These are phyloP conservation scores for Tetrapedia diversipes DNA, from an alignment of 2,888 invertebrate species.

Conservation along the genomic window DNA sequence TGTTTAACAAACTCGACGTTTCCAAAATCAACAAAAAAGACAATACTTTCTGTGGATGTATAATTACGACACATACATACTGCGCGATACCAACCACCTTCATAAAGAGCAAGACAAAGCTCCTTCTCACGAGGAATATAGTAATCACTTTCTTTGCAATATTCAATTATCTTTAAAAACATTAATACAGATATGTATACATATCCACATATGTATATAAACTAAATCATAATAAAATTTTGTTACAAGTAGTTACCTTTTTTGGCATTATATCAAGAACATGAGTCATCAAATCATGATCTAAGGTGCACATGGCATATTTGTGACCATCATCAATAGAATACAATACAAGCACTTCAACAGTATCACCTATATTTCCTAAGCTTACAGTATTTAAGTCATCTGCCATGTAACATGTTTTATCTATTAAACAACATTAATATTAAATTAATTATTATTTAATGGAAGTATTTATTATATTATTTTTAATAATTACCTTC, in stretches of 20 bases:
- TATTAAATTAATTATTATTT: background rate
- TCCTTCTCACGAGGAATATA: constrained; percentile 79
- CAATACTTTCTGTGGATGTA: constrained; percentile 53
- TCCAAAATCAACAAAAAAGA: constrained; percentile 80
- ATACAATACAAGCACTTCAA: constrained; percentile 57
- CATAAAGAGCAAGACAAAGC: constrained; percentile 77
- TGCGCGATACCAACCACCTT: constrained; percentile 77
- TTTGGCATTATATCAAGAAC: constrained; percentile 63
- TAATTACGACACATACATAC: constrained; percentile 65
- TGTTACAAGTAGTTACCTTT: constrained; percentile 55
- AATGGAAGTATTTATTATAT: background rate
- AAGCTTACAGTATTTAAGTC: constrained; percentile 65
- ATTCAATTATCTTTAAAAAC: constrained; percentile 70
- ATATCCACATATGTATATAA: background rate
- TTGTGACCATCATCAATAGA: constrained; percentile 32
- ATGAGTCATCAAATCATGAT: constrained; percentile 69
- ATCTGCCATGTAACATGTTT: constrained; percentile 63
- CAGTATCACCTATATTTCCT: constrained; percentile 68
- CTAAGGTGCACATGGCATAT: constrained; percentile 64
- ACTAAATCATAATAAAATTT: background rate
- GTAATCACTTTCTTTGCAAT: constrained; percentile 67
- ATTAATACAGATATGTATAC: background rate
- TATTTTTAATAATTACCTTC: constrained; percentile 56
- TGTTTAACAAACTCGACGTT: constrained; percentile 73
- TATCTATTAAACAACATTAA: constrained; percentile 49